A percentile compares a stretch with the other conserved stretches of the same genome.
Conservation (phyloP, 1,140 invertebrate genomes). For the Lepidurus packardi region DNA sequence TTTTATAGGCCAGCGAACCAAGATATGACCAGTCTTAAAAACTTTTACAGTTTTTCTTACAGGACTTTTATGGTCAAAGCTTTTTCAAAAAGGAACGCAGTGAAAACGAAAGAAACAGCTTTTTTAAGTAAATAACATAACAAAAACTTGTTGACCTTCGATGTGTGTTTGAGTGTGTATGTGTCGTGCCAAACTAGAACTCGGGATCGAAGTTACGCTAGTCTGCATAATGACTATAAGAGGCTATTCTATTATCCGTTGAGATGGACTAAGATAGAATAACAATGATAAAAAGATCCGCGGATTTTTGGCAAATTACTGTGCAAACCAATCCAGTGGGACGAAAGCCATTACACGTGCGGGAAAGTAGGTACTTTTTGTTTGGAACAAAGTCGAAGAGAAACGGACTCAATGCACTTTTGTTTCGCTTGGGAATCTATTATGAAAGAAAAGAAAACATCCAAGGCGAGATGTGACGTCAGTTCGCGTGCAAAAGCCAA, state of each 20-base stretch:
- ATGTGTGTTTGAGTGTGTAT: background rate
- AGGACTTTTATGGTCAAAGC: background rate
- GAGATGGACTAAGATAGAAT: background rate
- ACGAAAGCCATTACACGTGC: conserved; percentile 21
- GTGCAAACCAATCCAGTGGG: background rate
- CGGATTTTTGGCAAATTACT: conserved; percentile 12
- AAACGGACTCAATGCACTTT: background rate
- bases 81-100: background rate
- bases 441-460: no score
- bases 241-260: background rate
- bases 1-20: background rate
- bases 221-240: background rate
- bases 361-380: background rate
- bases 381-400: background rate
- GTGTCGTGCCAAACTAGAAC: conserved; percentile 2
- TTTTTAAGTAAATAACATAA: background rate
- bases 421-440: background rate
- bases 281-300: background rate
- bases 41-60: background rate
- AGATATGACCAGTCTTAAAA: conserved; percentile 17
- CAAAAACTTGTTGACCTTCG: conserved; percentile 15
- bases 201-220: background rate
- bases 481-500: background rate
- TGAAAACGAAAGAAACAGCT: no score
- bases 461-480: background rate